Evolutionary conservation across 2,113 vertebrate species (phyloP).

Genomic region (Jacana jacana): DNA sequence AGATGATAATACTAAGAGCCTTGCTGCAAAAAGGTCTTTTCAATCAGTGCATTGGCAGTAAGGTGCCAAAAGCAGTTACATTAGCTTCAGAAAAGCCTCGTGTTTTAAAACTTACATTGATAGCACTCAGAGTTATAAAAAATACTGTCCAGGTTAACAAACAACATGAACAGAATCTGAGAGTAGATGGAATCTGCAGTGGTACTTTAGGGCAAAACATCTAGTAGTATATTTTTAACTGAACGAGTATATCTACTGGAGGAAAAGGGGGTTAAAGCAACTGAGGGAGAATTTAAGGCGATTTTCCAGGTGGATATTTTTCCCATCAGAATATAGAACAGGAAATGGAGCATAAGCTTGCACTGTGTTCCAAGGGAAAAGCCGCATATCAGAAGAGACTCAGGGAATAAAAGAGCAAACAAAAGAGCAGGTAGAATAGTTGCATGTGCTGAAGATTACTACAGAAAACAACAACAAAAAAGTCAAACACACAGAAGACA

Average conservation of each 20-base stretch:
- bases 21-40: background rate
- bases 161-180: background rate
- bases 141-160: background rate
- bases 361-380: background rate
- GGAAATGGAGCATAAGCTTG: background rate
- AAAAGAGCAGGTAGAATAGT: background rate
- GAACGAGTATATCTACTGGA: background rate
- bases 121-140: background rate
- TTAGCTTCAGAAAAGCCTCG: background rate
- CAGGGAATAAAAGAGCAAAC: background rate
- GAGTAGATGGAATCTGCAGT: background rate
- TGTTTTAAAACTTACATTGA: background rate
- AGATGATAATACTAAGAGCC: background rate
- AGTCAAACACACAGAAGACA: background rate
- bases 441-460: background rate
- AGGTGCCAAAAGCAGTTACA: background rate
- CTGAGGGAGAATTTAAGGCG: background rate
- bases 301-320: background rate
- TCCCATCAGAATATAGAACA: background rate
- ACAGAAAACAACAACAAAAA: background rate
- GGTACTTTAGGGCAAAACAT: background rate
- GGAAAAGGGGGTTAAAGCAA: background rate
- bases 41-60: background rate
- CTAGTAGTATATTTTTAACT: background rate
- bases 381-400: background rate